These are phyloP conservation scores for Diarsia mendica DNA, from an alignment of 2,888 invertebrate species.

Conservation along the genomic window DNA sequence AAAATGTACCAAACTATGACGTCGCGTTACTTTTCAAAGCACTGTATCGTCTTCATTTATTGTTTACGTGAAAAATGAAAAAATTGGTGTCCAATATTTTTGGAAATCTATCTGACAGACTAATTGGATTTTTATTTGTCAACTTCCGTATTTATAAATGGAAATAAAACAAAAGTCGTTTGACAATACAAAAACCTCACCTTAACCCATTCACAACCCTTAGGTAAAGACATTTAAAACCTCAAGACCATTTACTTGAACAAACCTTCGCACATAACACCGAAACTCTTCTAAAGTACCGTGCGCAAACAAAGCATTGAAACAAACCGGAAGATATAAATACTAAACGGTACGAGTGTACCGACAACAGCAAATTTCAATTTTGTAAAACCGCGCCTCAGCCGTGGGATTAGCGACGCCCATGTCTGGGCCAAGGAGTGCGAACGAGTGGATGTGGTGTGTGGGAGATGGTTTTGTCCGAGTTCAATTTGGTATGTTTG, in stretches of 20 bases:
- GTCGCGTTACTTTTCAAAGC: too few species aligned
- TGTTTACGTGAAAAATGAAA: too few species aligned
- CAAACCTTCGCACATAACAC: constrained; percentile 2
- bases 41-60: too few species aligned
- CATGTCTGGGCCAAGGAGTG: constrained; percentile 52
- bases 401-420: constrained; percentile 74
- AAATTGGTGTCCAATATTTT: too few species aligned
- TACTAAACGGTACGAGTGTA: constrained; percentile 62
- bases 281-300: constrained; percentile 18
- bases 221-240: background rate
- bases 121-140: too few species aligned
- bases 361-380: constrained; percentile 85
- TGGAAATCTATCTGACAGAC: too few species aligned
- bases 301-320: constrained; percentile 46
- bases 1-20: too few species aligned
- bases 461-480: background rate
- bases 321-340: constrained; percentile 61
- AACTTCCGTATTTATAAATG: too few species aligned
- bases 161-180: background rate
- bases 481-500: background rate
- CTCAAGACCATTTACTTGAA: constrained; percentile 5
- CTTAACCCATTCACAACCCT: too few species aligned
- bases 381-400: constrained; percentile 82
- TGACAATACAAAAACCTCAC: too few species aligned
- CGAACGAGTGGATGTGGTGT: constrained; percentile 52